A percentile compares a stretch with the other conserved stretches of the same genome.
Evolutionary conservation across 2,113 vertebrate species (phyloP).

Genomic region (Epinephelus moara): DNA sequence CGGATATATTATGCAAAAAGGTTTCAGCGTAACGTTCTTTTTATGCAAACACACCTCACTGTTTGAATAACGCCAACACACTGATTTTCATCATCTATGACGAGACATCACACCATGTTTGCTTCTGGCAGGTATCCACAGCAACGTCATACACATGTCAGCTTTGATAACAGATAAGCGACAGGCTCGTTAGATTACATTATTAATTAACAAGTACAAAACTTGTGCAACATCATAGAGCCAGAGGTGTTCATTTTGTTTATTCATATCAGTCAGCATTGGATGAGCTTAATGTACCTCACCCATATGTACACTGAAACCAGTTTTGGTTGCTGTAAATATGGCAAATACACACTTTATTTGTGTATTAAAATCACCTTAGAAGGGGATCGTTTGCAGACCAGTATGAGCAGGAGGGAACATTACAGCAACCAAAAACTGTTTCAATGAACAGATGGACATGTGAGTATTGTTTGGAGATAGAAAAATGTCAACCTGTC

Average conservation of each 20-base stretch:
- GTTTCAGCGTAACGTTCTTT: not conserved
- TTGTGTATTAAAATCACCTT: not conserved
- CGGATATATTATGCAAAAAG: conserved; percentile 30
- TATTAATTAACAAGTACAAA: not conserved
- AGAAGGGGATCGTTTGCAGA: not conserved
- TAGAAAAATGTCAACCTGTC: not conserved
- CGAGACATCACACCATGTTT: not conserved
- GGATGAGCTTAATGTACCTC: too few relatives aligned
- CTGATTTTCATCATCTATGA: not conserved
- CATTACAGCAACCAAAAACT: not conserved
- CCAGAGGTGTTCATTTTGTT: not conserved
- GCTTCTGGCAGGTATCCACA: too few relatives aligned
- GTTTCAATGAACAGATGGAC: not conserved
- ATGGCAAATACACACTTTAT: not conserved
- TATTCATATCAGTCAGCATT: not conserved
- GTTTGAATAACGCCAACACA: not conserved
- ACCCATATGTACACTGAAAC: too few relatives aligned
- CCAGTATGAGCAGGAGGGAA: not conserved
- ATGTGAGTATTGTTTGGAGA: not conserved
- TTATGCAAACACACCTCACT: not conserved
- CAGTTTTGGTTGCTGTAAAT: not conserved
- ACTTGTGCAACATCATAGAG: not conserved
- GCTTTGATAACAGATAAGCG: not conserved
- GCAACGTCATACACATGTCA: not conserved
- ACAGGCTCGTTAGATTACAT: too few relatives aligned